Base-by-base conservation (phyloP, 2,888 invertebrate genomes). In the Heteromurus nitidus region DNA sequence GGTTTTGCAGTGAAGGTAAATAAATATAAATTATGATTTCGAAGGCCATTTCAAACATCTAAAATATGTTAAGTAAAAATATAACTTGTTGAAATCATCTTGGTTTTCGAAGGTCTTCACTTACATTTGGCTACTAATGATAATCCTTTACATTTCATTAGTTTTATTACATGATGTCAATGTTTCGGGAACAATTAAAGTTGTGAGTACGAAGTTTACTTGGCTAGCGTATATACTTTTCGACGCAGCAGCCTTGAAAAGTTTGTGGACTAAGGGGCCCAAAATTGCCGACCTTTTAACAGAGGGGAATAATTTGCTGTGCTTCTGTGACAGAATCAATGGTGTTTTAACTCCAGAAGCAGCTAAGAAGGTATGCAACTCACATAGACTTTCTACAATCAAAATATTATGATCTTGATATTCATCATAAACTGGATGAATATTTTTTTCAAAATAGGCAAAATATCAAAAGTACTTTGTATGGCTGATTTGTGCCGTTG, bases 191-290 rank as follows among this genome's bases (percentile, higher is more conserved):
- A 50, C 79, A 1, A 44, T 79, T 1, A 62, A 64, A 64, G 64
- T 30, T 5, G 30, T 69, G 1, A n/a, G 69, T 20, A 22, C 30
- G 0, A 79, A 70, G 64, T 13, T 50, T 3, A 64, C 70, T 0
- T 79, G 79, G 79, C 24, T 62, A 20, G 69, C 50, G 13, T 79
- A 70, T 30, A 64, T 70, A 36, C n/a, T 70, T 11, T 79, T 79
- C 26, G 79, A 79, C 24, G 24, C 60, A 11, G 16, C 64, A 22
- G 28, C 64, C 11, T 70, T 79, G 16, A 42, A 28, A 18, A 50
- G 36, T 22, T 26, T 79, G 20, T n/a, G 79, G 7, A 50, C 0
- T 9, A 70, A 70, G 16, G 64, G 53, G n/a, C 22, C 30, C 20
- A 50, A 70, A 20, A 58, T 79, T 28, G 69, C 64, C 11, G 31